A percentile compares a stretch with the other conserved stretches of the same genome.
Conservation (phyloP, 2,888 invertebrate species). For the Spilosoma lubricipeda region DNA sequence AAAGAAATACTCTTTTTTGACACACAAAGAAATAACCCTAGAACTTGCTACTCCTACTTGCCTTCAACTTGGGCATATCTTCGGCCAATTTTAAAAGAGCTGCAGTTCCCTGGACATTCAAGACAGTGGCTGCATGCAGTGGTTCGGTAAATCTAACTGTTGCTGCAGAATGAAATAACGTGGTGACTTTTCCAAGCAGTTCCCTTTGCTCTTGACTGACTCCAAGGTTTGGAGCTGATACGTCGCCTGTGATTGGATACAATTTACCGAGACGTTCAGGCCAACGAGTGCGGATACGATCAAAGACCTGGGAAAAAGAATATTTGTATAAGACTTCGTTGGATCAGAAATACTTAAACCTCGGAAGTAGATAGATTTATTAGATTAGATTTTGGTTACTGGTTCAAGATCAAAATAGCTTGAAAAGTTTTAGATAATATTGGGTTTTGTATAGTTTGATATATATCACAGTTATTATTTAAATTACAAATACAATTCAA, state of each 20-base stretch:
- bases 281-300: constrained; percentile 87
- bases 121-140: constrained; percentile 93
- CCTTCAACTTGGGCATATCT: constrained; percentile 91
- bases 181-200: constrained; percentile 89
- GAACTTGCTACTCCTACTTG: constrained; percentile 50
- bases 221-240: constrained; percentile 90
- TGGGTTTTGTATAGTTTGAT: no score
- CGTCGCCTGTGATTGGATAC: constrained; percentile 91
- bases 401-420: no score
- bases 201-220: constrained; percentile 88
- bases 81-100: constrained; percentile 93
- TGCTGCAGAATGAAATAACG: constrained; percentile 98
- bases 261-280: constrained; percentile 90
- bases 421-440: no score
- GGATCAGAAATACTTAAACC: no score
- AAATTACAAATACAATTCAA: background rate
- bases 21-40: no score
- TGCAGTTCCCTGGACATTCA: constrained; percentile 96
- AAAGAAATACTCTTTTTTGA: no score
- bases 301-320: constrained; percentile 87
- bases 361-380: no score
- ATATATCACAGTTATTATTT: background rate
- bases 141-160: constrained; percentile 98
- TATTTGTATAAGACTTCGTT: background rate
- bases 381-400: no score